These are phyloP conservation scores for Eudyptes chrysolophus DNA, from an alignment of 2,113 vertebrate genomes.

Conservation along the genomic window DNA sequence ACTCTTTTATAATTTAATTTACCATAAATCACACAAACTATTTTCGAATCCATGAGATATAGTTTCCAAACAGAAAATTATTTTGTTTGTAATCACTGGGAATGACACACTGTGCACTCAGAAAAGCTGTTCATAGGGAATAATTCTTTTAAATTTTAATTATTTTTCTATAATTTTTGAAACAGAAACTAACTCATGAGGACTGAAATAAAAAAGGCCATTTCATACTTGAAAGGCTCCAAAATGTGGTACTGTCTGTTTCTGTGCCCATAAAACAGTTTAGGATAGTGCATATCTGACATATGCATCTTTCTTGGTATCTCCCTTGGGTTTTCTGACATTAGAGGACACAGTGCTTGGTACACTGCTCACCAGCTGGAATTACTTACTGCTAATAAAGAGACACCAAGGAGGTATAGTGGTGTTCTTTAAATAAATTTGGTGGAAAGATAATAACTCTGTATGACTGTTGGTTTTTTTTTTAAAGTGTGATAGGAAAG, in stretches of 20 bases:
- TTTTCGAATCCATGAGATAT: not conserved
- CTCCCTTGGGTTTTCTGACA: not conserved
- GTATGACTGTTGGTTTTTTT: too few relatives aligned
- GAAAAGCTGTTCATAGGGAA: not conserved
- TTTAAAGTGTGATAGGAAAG: not conserved
- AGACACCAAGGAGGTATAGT: not conserved
- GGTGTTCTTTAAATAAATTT: not conserved
- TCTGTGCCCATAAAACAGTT: not conserved
- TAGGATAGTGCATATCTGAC: not conserved
- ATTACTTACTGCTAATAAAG: not conserved
- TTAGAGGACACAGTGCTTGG: not conserved
- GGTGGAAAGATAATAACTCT: not conserved
- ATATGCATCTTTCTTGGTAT: not conserved
- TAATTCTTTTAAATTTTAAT: not conserved
- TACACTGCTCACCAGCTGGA: not conserved
- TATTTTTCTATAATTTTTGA: not conserved
- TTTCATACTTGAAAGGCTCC: constrained; percentile 7
- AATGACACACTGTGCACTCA: not conserved
- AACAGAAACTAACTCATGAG: not conserved
- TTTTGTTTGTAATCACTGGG: not conserved
- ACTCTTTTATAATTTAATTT: not conserved
- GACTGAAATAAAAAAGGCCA: not conserved
- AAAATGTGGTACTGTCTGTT: not conserved
- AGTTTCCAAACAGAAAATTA: not conserved
- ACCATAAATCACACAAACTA: not conserved